Conservation (phyloP, 2,113 vertebrate genomes). For the Peromyscus leucopus region DNA sequence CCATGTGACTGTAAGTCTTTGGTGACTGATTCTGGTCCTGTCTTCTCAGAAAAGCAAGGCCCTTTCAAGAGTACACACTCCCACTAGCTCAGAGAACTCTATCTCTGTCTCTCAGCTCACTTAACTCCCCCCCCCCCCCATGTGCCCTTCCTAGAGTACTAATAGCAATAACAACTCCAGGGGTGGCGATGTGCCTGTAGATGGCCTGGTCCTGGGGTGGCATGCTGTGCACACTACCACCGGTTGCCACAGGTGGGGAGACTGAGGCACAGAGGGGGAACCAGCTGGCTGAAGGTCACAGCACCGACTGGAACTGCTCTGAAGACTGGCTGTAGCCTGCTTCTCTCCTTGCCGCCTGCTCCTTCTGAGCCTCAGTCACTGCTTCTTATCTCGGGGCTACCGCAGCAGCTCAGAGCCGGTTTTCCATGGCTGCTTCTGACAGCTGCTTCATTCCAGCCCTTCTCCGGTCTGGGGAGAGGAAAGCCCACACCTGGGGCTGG, state of each 20-base stretch:
- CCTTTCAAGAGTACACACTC: not conserved
- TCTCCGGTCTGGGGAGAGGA: slow-evolving; percentile 58
- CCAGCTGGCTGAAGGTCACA: slow-evolving; percentile 42
- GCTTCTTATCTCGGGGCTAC: slow-evolving; percentile 73
- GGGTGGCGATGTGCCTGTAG: not conserved
- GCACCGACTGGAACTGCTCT: not conserved
- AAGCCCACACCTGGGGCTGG: slow-evolving; percentile 55
- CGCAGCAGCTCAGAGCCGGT: slow-evolving; percentile 3
- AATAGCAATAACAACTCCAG: not conserved
- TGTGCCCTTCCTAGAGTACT: not conserved
- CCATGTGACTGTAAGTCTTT: slow-evolving; percentile 12
- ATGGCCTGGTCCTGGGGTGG: not conserved
- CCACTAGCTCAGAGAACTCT: slow-evolving; percentile 8
- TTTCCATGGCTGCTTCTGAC: slow-evolving; percentile 70
- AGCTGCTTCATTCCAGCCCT: slow-evolving; percentile 67
- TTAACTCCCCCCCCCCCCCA: not conserved
- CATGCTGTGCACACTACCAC: not conserved
- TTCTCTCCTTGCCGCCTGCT: slow-evolving; percentile 7
- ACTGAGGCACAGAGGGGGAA: not conserved
- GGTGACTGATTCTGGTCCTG: not conserved
- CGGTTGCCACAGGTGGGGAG: not conserved
- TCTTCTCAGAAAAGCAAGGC: slow-evolving; percentile 6
- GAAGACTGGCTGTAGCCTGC: not conserved
- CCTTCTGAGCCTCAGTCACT: slow-evolving; percentile 1
- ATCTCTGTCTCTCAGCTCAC: not conserved